Evolutionary conservation across 2,113 vertebrate genomes (phyloP), one percentile per base, ranked within the genome.

Genomic region (Fregata magnificens): DNA sequence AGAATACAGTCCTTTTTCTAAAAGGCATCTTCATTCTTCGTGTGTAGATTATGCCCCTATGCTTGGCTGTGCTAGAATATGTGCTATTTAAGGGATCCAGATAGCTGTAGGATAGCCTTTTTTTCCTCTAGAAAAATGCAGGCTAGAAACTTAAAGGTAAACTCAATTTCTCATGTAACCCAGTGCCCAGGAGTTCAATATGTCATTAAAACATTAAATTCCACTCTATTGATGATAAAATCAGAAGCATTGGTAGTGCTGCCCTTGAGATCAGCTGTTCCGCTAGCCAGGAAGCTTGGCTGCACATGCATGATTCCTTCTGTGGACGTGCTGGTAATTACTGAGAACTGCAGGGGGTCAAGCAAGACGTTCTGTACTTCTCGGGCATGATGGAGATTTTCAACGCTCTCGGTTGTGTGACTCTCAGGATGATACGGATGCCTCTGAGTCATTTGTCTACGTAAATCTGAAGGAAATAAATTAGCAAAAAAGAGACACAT

Each of bases 391-490:
- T 17, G 55, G 69, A 67, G 76, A 36, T 63, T 92, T 87, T 53
- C 56, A 67, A 5, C 76, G 17, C 12, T 11, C 63, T 79, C 0
- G 0, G 29, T 24, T 62, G 53, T 70, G 62, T 62, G 90, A 58
- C 66, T 90, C 52, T 66, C 45, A 10, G 44, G 50, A 36, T 63
- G 86, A 56, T 38, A 21, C 0, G 7, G 69, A 45, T 36, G 28
- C 52, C 14, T 95, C 52, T 1, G 52, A 90, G 36, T 76, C 76
- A 42, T 84, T 95, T 89, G 7, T n/a, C 70, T 59, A 2, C 29
- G 84, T 56, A 79, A 82, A 91, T 65, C 63, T 45, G 81, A 86
- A 56, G n/a, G 45, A 94, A 94, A 84, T 74, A 90, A 87, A 79
- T 74, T 6, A 56, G n/a, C n/a, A 50, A 82, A 42, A 50, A 36